These are phyloP conservation scores for Noctilio leporinus DNA, from an alignment of 2,113 vertebrate genomes.

Conservation along the genomic window DNA sequence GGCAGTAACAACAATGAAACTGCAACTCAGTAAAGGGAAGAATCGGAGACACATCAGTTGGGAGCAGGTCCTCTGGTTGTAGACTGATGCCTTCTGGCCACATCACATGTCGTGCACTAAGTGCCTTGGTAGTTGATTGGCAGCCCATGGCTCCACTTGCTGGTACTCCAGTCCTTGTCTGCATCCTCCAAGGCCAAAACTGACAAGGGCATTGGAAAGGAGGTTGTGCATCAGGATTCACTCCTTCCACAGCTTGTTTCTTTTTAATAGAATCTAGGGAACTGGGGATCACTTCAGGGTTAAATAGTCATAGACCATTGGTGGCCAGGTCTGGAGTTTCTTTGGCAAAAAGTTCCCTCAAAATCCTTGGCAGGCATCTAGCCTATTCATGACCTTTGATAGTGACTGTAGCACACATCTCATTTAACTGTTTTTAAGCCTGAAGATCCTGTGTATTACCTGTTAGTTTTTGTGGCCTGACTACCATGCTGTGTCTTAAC, in stretches of 20 bases:
- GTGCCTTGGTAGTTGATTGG: neutral
- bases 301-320: neutral
- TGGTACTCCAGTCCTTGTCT: neutral
- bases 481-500: neutral
- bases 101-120: neutral
- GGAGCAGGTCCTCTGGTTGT: neutral
- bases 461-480: neutral
- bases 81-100: neutral
- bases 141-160: neutral
- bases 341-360: neutral
- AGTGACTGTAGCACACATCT: neutral
- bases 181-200: neutral
- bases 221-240: neutral
- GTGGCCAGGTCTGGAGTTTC: neutral
- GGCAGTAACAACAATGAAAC: neutral
- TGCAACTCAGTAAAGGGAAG: neutral
- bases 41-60: neutral
- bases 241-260: neutral
- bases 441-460: neutral
- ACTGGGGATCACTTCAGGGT: neutral
- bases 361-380: neutral
- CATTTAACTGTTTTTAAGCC: conserved; percentile 30
- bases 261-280: neutral
- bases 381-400: neutral
- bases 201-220: neutral